Conservation (phyloP, 2,113 vertebrate genomes). For the Oryzias celebensis region DNA sequence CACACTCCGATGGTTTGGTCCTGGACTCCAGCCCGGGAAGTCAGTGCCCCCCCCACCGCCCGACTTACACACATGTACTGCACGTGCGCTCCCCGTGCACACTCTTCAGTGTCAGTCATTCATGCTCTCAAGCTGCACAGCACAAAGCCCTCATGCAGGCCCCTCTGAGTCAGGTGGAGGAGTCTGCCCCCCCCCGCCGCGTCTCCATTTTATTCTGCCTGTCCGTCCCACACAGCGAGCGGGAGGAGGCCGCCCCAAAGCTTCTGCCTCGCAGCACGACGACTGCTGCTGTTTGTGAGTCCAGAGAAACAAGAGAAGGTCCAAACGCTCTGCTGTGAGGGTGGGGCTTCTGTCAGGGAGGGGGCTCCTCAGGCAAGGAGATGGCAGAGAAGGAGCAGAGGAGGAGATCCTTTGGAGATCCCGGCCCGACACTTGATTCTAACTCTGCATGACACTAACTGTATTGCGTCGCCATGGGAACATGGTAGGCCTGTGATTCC, state of each 20-base stretch:
- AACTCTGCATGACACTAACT: constrained; percentile 54
- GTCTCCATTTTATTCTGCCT: constrained; percentile 13
- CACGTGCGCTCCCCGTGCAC: constrained; percentile 2
- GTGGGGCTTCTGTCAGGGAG: constrained; percentile 42
- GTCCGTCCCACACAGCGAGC: constrained; percentile 20
- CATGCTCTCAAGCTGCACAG: constrained; percentile 2
- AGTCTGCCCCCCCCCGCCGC: constrained; percentile 29
- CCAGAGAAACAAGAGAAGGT: constrained; percentile 11
- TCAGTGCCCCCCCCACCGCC: constrained; percentile 45
- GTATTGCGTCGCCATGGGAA: constrained; percentile 71
- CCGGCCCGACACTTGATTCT: constrained; percentile 31
- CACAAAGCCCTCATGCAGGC: not conserved
- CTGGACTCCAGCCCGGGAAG: constrained; percentile 60
- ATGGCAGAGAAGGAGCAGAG: constrained; percentile 4
- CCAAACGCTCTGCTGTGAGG: constrained; percentile 31
- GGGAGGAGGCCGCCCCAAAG: constrained; percentile 7
- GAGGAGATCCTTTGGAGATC: constrained; percentile 41
- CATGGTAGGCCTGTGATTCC: constrained; percentile 44
- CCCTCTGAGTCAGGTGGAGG: constrained; percentile 9
- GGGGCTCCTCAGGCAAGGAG: constrained; percentile 10
- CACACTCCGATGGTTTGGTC: constrained; percentile 53
- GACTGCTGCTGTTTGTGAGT: too few species aligned
- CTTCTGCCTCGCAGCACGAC: not conserved
- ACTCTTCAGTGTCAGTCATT: constrained; percentile 14
- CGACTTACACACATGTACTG: constrained; percentile 13